A percentile compares a stretch with the other conserved stretches of the same genome.
These are phyloP conservation scores for Sarotherodon lohbergeri DNA, from an alignment of 2,113 vertebrate genomes.

Conservation along the genomic window DNA sequence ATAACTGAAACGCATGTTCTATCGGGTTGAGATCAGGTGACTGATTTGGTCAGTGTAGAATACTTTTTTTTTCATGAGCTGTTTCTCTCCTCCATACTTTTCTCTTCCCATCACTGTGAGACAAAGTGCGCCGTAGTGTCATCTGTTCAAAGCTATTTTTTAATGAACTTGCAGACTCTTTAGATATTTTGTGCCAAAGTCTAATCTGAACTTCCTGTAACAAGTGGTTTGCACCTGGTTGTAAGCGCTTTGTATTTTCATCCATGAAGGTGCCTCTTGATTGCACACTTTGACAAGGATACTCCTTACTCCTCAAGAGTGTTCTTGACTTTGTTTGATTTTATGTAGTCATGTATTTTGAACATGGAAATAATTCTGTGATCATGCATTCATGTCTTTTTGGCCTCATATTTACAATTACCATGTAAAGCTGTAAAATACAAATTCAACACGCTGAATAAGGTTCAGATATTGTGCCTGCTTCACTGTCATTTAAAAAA, in stretches of 20 bases:
- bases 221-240: not conserved
- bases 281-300: fast-evolving
- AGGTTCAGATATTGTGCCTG: not conserved
- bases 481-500: not conserved
- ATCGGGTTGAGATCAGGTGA: not conserved
- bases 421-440: not conserved
- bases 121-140: not conserved
- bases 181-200: not conserved
- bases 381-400: not conserved
- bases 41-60: not conserved
- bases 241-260: not conserved
- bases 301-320: not conserved
- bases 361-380: not conserved
- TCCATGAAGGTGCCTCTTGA: not conserved
- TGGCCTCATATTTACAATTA: fast-evolving
- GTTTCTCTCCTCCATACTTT: not conserved
- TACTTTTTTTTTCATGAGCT: not conserved
- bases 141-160: not conserved
- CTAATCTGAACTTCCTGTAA: not conserved
- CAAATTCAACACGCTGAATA: not conserved
- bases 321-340: not conserved
- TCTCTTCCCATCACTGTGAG: not conserved
- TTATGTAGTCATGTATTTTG: not conserved
- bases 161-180: not conserved
- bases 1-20: not conserved